Evolutionary conservation across 2,113 vertebrate species (phyloP), one percentile per base, ranked within the genome.

Genomic region (Xenotilapia caudafasciata): DNA sequence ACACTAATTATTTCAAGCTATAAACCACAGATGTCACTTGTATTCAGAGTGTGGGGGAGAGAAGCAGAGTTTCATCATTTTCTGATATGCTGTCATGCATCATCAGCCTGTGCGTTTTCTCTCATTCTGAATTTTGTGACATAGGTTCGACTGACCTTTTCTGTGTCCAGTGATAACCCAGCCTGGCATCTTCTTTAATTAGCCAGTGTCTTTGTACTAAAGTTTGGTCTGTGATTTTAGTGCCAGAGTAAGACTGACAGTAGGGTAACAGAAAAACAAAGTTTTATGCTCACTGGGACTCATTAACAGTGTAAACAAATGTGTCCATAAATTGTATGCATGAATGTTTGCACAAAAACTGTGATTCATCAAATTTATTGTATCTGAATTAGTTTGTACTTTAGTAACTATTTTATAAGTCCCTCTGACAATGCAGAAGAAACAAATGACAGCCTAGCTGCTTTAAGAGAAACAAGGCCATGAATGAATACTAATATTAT

Each of bases 1-100:
- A 23, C 15, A 82, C 83, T 82, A 85, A 90, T 87, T 85, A 89
- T 83, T 89, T 90, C 13, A 70, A 70, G 49, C 82, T 49, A 38
- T 54, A 86, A 85, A 80, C 42, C 70, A 21, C 28, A 53, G 42
- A 86, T 90, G 87, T 89, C 49, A 73, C 73, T 79, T 26, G 17
- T 54, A 49, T 80, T 86, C 40, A 54, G 82, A 10, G 9, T 51
- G 90, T 75, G 62, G 45, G 31, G 23, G 31, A 53, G 14, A 79
- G 21, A 75, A 33, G 35, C 77, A 80, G 28, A 42, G 38, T 62
- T 85, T 83, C 60, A 28, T 40, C 6, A 42, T 79, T 26, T 83
- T 58, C 53, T 87, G 82, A 83, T 77, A 12, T 3, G 6, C 70
- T 58, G 60, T 68, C 82, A 53, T 53, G 82, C 68, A 35, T 81